Percentiles rank a stretch among this genome's conserved stretches.
Evolutionary conservation across 2,797 vertebrate genomes (phyloP).

Genomic region (Fistularia tabacaria): DNA sequence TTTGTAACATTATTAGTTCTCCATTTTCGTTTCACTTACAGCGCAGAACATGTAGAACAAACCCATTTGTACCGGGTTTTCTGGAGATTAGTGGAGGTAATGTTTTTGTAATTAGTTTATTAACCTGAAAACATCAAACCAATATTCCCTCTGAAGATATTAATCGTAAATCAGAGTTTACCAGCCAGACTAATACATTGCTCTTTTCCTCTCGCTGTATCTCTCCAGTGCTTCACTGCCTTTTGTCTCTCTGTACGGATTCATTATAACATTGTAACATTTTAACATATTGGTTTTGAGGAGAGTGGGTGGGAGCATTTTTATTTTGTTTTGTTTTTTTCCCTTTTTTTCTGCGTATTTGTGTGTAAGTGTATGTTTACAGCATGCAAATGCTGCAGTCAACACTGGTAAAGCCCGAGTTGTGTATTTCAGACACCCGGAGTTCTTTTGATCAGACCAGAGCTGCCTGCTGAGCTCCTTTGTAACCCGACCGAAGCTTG

Average conservation of each 20-base stretch:
- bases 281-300: constrained; percentile 52
- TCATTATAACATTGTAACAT: constrained; percentile 42
- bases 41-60: constrained; percentile 2
- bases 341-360: constrained; percentile 37
- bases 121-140: constrained; percentile 5
- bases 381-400: constrained; percentile 53
- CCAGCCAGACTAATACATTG: constrained; percentile 20
- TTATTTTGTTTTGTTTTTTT: constrained; percentile 23
- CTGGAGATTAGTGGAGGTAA: constrained; percentile 9
- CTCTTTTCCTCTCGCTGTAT: constrained; percentile 18
- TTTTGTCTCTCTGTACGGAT: constrained; percentile 33
- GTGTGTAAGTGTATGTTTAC: constrained; percentile 52
- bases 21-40: background rate
- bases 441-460: constrained; percentile 64
- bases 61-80: background rate
- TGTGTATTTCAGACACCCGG: constrained; percentile 49
- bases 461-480: constrained; percentile 46
- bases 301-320: constrained; percentile 49
- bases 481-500: constrained; percentile 38
- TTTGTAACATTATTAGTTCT: constrained; percentile 9
- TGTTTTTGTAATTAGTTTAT: constrained; percentile 15
- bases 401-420: constrained; percentile 41
- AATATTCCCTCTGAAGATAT: constrained; percentile 26
- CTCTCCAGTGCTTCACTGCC: constrained; percentile 13
- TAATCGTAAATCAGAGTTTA: constrained; percentile 19